Conservation (phyloP, 37 sponge, comb jelly and placozoan genomes). For the Dysidea cf. avara region DNA sequence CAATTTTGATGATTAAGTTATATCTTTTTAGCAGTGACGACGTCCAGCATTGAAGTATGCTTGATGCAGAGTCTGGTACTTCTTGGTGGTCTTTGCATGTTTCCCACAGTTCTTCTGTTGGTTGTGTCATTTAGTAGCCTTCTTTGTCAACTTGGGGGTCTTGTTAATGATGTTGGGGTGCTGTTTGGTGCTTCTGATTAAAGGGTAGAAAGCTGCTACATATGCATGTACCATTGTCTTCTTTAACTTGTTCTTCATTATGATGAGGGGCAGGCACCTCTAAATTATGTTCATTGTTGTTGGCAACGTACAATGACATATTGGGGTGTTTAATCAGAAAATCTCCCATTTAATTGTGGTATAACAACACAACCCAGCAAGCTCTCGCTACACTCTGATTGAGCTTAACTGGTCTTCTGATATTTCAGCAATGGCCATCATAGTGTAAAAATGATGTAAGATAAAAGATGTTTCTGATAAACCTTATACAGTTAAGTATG, state of each 20-base stretch:
- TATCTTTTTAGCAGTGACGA: conserved; percentile 36
- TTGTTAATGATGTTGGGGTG: background rate
- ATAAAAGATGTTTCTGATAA: too few species aligned
- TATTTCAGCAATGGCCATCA: too few species aligned
- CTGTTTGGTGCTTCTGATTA: conserved; percentile 2
- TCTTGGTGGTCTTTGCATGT: conserved; percentile 3
- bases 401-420: too few species aligned
- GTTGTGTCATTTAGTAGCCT: conserved; percentile 52
- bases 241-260: background rate
- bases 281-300: background rate
- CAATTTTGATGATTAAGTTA: background rate
- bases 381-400: too few species aligned
- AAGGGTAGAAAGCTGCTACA: background rate
- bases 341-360: conserved; percentile 64
- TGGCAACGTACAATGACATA: conserved; percentile 77
- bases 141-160: conserved; percentile 29
- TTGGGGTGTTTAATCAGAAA: conserved; percentile 88
- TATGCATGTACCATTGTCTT: background rate
- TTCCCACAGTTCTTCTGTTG: conserved; percentile 9
- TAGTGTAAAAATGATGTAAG: too few species aligned
- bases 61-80: conserved; percentile 16
- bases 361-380: conserved; percentile 55
- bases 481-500: too few species aligned
- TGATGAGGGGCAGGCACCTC: background rate
- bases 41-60: conserved; percentile 49